Evolutionary conservation across 2,113 vertebrate genomes (phyloP).

Genomic region (Panthera tigris): DNA sequence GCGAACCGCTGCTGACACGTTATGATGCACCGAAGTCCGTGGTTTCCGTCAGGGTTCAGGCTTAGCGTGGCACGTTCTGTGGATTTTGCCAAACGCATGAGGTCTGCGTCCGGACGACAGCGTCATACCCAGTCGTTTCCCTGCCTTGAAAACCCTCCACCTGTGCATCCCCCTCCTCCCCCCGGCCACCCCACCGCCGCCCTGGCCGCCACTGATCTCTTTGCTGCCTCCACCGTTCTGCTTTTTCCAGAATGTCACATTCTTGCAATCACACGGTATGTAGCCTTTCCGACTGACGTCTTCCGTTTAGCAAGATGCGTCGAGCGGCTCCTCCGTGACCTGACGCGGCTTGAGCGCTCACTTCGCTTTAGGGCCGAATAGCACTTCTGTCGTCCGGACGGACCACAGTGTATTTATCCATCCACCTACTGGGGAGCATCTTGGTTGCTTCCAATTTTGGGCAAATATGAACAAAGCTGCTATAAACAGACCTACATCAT

Average conservation of each 20-base stretch:
- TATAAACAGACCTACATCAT: background rate
- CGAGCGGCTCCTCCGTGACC: rapidly evolving
- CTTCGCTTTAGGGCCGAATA: background rate
- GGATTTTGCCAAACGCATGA: rapidly evolving
- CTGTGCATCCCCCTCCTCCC: rapidly evolving
- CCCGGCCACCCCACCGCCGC: rapidly evolving
- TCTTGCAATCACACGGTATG: rapidly evolving
- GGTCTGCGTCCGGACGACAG: rapidly evolving
- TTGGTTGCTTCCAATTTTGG: too few species aligned
- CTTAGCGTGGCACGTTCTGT: rapidly evolving
- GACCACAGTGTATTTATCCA: rapidly evolving
- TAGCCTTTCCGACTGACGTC: rapidly evolving
- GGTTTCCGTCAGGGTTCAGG: rapidly evolving
- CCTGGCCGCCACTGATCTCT: background rate
- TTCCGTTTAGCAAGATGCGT: rapidly evolving
- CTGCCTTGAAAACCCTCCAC: rapidly evolving
- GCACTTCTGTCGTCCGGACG: rapidly evolving
- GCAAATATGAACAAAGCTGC: background rate
- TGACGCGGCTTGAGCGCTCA: rapidly evolving
- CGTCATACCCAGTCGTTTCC: rapidly evolving
- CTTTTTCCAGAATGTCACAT: rapidly evolving
- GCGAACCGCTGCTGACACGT: rapidly evolving
- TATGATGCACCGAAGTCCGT: rapidly evolving
- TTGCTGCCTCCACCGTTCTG: background rate
- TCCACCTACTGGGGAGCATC: background rate